Percentiles rank a stretch among this genome's conserved stretches.
Evolutionary conservation across 1,140 invertebrate species (phyloP).

Genomic region (Mizuhopecten yessoensis): DNA sequence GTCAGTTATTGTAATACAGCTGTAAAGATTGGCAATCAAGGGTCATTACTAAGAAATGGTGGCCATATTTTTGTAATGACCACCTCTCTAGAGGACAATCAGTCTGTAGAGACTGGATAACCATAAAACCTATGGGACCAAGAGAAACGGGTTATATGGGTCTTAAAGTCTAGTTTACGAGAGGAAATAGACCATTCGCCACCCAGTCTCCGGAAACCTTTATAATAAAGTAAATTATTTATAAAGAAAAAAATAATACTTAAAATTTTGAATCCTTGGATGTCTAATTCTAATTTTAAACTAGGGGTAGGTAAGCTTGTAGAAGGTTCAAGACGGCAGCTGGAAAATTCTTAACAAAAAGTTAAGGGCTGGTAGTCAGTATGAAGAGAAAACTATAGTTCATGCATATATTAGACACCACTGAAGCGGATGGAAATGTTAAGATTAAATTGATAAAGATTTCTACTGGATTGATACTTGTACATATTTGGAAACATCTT

Average conservation of each 20-base stretch:
- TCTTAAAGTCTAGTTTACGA: too few relatives aligned
- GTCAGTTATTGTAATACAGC: conserved; percentile 25
- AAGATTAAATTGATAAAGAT: neutral
- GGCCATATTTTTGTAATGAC: conserved; percentile 25
- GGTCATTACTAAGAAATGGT: neutral
- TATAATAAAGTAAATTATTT: too few relatives aligned
- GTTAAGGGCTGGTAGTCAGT: too few relatives aligned
- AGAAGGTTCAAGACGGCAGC: too few relatives aligned
- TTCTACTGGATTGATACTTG: neutral
- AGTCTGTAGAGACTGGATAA: neutral
- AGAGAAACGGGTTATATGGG: neutral
- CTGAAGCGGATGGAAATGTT: neutral
- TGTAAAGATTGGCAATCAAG: conserved; percentile 11
- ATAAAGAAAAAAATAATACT: too few relatives aligned
- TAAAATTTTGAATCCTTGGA: too few relatives aligned
- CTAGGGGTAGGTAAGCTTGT: neutral
- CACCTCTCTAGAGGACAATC: neutral
- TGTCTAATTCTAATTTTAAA: too few relatives aligned
- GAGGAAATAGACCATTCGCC: too few relatives aligned
- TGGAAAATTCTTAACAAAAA: too few relatives aligned
- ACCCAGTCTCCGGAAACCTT: too few relatives aligned
- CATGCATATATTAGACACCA: neutral
- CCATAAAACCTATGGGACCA: neutral
- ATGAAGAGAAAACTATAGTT: too few relatives aligned
- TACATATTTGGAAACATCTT: neutral